phyloP scores from a whole-genome alignment of 2,797 vertebrate genomes.

The Pseudochromis fuscus region DNA sequence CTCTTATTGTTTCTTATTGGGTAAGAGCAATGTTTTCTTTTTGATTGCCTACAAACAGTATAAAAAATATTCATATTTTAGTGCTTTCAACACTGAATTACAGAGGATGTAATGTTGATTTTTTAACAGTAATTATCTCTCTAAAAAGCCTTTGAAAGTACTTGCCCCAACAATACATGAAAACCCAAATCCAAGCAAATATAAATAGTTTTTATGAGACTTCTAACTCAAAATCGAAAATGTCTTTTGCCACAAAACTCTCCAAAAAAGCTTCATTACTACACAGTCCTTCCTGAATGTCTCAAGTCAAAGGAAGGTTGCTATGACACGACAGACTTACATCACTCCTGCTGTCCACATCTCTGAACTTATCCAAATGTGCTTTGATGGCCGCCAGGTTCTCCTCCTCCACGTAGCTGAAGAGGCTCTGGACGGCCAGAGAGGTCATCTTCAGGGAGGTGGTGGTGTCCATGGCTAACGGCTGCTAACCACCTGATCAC shows the following conservation, averaged over 20 bases:
- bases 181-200: not conserved
- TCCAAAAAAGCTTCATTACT: conserved; percentile 21
- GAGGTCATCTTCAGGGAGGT: conserved; percentile 90
- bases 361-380: conserved; percentile 94
- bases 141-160: too few species aligned
- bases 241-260: conserved; percentile 21
- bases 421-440: conserved; percentile 91
- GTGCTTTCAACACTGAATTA: not conserved
- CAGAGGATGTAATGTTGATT: too few species aligned
- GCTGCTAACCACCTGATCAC: conserved; percentile 50
- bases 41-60: too few species aligned
- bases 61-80: conserved; percentile 2
- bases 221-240: not conserved
- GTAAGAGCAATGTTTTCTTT: not conserved
- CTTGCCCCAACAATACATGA: not conserved
- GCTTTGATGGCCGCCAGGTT: conserved; percentile 93
- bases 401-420: conserved; percentile 95
- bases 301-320: conserved; percentile 8
- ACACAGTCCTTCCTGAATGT: conserved; percentile 16
- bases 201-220: not conserved
- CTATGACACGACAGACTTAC: conserved; percentile 78
- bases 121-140: too few species aligned
- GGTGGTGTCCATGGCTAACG: conserved; percentile 85
- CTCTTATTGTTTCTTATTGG: not conserved
- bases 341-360: conserved; percentile 97